phyloP scores from a whole-genome alignment of 1,140 invertebrate genomes.

The Manduca sexta region DNA sequence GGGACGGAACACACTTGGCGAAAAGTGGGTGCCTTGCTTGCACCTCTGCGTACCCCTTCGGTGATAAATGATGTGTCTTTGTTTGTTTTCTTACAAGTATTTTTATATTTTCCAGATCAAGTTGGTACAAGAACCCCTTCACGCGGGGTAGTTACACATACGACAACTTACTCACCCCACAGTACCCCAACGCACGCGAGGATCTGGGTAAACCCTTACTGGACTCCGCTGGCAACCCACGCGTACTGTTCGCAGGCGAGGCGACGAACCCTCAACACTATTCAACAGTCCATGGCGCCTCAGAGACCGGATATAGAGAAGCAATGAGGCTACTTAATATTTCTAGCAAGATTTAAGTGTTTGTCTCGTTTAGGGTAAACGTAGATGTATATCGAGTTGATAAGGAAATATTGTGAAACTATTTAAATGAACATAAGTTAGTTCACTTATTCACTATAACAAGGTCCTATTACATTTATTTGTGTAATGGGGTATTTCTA shows the following conservation, averaged over 20 bases:
- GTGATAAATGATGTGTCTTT: too few species aligned
- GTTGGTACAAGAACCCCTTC: conserved; percentile 25
- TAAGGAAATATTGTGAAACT: too few species aligned
- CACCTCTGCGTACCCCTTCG: too few species aligned
- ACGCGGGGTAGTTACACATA: conserved; percentile 27
- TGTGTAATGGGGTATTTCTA: too few species aligned
- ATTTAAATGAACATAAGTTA: too few species aligned
- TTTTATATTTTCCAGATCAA: conserved; percentile 13
- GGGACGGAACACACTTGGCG: too few species aligned
- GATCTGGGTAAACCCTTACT: conserved; percentile 15
- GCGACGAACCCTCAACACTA: conserved; percentile 78
- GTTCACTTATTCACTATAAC: too few species aligned
- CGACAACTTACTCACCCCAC: conserved; percentile 13
- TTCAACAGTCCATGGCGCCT: conserved; percentile 83
- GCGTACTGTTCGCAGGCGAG: conserved; percentile 31
- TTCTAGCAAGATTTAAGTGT: neutral
- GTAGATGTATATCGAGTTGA: too few species aligned
- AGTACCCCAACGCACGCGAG: conserved; percentile 11
- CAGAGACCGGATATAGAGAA: conserved; percentile 82
- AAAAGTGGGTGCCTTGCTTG: too few species aligned
- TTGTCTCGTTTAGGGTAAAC: neutral
- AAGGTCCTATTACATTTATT: too few species aligned
- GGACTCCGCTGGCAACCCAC: conserved; percentile 14
- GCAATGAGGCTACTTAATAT: conserved; percentile 69
- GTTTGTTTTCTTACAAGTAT: too few species aligned